Evolutionary conservation across 2,797 vertebrate genomes (phyloP), one percentile per base, ranked within the genome.

Genomic region (Peromyscus attwateri): DNA sequence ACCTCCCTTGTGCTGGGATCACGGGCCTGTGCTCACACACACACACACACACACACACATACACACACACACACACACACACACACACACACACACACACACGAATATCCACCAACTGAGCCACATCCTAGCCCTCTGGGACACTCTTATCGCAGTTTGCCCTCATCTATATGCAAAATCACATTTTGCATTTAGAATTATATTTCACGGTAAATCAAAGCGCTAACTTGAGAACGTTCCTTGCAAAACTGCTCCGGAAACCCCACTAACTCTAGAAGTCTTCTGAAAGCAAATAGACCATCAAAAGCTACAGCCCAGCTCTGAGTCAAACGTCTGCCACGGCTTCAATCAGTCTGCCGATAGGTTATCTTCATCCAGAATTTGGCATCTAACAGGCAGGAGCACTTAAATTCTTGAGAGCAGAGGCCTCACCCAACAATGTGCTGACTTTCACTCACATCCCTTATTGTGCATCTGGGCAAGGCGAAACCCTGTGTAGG

Each of bases 181-280:
- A 85, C 10, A 34, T 6, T 71, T 34, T 85, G 9, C 34, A 71
- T 43, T 77, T 43, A 68, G 23, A 90, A 14, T 66, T 92, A n/a
- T 46, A 9, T 83, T 55, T 90, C 77, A 81, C 80, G 43, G n/a
- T 29, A 10, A 92, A 89, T 96, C 82, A 46, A 87, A 92, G 94
- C 9, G 62, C 68, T 87, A 80, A 85, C 81, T 81, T 96, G 57
- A 89, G 85, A 84, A 91, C 11, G 31, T 49, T 76, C 91, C 91
- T 94, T 80, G 57, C 55, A 87, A 83, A 96, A 84, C 12, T 21
- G 9, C 55, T 83, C 85, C 40, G 81, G 85, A 97, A 93, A 85
- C n/a, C 71, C 49, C 29, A 80, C 17, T 34, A 40, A 52, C 66
- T 95, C 95, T 57, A 92, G 34, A 76, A 93, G 82, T 83, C 68